Evolutionary conservation across 2,113 vertebrate genomes (phyloP), one percentile per base, ranked within the genome.

Genomic region (Oxygymnocypris stewartii): DNA sequence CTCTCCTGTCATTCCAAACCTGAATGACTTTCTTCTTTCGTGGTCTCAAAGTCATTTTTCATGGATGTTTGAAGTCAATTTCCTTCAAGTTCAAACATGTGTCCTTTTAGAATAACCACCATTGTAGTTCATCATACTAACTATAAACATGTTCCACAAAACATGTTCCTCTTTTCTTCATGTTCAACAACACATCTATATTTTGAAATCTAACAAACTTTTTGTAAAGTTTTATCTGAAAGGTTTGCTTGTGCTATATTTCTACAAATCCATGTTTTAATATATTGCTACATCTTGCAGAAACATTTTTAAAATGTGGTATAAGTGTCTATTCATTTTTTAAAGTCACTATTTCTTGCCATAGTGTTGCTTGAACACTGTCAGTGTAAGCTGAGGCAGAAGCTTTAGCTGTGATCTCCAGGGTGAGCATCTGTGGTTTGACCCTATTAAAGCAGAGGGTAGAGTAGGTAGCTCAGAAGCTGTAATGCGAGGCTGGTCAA

Each of bases 341-440:
- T 40, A 71, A 5, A n/a, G 2, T 12, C 42, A 47, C 74, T 44
- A 14, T 42, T 23, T 75, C 40, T 14, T 14, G 74, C 13, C 40
- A 49, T 28, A 16, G 42, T 75, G 23, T 14, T 44, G 40, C 42
- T 25, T 75, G 73, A 47, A 75, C 40, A 75, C 40, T 47, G 42
- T 28, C 51, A 40, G 51, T 2, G 6, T 79, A n/a, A 59, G 49
- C 59, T 1, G 28, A 37, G 31, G 47, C 44, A 51, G 75, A 59
- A 16, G 40, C n/a, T 76, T 54, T 13, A 78, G 79, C 28, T 11
- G 2, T 49, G 44, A 47, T 51, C 63, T 85, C 31, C 2, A 40
- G 42, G 76, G 23, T 85, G 69, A 71, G 82, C 88, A 89, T 85
- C 82, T 89, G 85, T 49, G 82, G 57, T 82, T 87, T 87, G 84